Conservation (phyloP, 2,113 vertebrate species). For the Tichodroma muraria region DNA sequence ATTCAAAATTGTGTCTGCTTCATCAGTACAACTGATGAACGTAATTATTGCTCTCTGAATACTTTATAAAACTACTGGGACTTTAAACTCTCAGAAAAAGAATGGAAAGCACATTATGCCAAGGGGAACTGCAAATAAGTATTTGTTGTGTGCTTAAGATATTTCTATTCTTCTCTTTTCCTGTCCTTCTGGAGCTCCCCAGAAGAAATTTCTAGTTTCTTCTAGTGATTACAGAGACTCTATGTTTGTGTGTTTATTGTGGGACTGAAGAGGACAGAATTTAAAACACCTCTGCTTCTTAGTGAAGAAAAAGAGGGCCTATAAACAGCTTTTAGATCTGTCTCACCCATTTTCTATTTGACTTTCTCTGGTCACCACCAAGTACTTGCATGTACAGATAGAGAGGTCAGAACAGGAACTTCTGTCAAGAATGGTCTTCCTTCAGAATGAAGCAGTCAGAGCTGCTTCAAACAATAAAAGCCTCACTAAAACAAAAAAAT, state of each 20-base stretch:
- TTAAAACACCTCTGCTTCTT: background rate
- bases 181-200: background rate
- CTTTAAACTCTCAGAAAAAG: background rate
- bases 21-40: background rate
- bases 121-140: background rate
- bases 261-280: background rate
- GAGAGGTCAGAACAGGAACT: background rate
- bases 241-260: fast-evolving
- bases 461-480: background rate
- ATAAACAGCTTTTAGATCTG: background rate
- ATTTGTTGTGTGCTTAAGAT: background rate
- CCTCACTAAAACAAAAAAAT: background rate
- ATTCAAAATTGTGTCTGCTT: background rate
- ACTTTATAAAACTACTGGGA: background rate
- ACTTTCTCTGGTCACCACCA: background rate
- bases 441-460: background rate
- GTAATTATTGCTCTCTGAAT: background rate
- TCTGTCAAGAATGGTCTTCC: background rate
- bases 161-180: background rate
- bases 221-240: background rate
- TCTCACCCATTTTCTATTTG: background rate
- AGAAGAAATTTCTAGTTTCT: background rate
- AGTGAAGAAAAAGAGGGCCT: background rate
- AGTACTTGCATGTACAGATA: background rate
- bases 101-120: background rate